These are phyloP conservation scores for Macrophya alboannulata DNA, from an alignment of 2,888 invertebrate genomes.

Conservation along the genomic window DNA sequence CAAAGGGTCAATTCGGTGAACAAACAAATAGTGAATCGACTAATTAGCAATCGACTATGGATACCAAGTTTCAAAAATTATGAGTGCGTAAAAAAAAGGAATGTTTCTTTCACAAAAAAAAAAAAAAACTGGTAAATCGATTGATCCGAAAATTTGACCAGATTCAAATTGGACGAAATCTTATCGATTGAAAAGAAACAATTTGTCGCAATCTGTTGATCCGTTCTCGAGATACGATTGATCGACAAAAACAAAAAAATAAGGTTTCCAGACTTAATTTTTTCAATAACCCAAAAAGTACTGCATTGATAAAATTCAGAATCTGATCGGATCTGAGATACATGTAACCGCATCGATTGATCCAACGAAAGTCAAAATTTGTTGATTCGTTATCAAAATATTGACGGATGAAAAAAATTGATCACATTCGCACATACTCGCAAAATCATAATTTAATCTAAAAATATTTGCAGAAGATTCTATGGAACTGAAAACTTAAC, in stretches of 20 bases:
- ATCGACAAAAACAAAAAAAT: too few species aligned
- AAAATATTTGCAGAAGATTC: neutral
- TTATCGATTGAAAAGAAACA: neutral
- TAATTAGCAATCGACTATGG: neutral
- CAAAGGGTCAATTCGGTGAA: neutral
- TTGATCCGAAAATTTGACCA: neutral
- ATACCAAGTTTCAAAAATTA: neutral
- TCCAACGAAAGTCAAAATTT: too few species aligned
- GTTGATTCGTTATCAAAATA: too few species aligned
- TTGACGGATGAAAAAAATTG: neutral
- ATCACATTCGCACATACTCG: neutral
- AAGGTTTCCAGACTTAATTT: neutral
- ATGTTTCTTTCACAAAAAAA: neutral
- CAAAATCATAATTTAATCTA: neutral
- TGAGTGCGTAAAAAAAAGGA: neutral
- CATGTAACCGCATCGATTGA: too few species aligned
- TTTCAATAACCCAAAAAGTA: neutral
- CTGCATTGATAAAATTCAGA: too few species aligned
- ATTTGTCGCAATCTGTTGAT: neutral
- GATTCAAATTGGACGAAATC: neutral
- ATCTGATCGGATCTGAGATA: too few species aligned
- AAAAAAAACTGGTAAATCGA: neutral
- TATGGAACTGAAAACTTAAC: neutral
- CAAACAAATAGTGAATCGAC: too few species aligned
- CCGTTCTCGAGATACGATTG: too few species aligned